These are phyloP conservation scores for Odontomyia ornata DNA, from an alignment of 2,888 invertebrate species.

Conservation along the genomic window DNA sequence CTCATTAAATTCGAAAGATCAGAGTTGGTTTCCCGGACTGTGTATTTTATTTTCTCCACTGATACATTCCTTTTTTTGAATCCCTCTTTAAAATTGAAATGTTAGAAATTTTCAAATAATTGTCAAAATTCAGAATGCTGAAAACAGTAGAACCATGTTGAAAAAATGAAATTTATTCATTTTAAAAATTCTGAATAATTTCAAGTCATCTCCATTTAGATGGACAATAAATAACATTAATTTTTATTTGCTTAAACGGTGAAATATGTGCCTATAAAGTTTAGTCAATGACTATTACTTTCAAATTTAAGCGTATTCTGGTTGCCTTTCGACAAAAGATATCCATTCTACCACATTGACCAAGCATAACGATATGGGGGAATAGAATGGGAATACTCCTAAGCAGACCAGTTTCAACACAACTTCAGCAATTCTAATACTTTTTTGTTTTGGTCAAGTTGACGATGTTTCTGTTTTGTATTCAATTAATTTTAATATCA, in stretches of 20 bases:
- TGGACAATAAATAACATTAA: background rate
- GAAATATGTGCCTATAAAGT: constrained; percentile 17
- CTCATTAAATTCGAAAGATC: too few relatives aligned
- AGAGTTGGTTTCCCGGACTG: too few relatives aligned
- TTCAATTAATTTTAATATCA: constrained; percentile 20
- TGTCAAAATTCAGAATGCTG: too few relatives aligned
- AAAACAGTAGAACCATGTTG: too few relatives aligned
- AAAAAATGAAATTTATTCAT: background rate
- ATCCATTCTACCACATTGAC: background rate
- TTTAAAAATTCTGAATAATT: background rate
- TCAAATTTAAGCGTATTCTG: background rate
- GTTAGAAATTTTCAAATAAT: too few relatives aligned
- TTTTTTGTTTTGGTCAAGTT: background rate
- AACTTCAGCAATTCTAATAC: background rate
- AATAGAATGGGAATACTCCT: background rate
- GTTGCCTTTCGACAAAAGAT: background rate
- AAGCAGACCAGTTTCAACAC: background rate
- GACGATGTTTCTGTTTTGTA: constrained; percentile 11
- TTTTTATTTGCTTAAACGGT: constrained; percentile 13
- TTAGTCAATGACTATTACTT: constrained; percentile 29
- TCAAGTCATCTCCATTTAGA: background rate
- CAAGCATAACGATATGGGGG: background rate
- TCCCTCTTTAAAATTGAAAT: too few relatives aligned
- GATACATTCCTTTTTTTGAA: too few relatives aligned
- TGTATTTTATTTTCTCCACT: too few relatives aligned